Conservation (phyloP, 2,113 vertebrate species). For the Paracanthobrama guichenoti region DNA sequence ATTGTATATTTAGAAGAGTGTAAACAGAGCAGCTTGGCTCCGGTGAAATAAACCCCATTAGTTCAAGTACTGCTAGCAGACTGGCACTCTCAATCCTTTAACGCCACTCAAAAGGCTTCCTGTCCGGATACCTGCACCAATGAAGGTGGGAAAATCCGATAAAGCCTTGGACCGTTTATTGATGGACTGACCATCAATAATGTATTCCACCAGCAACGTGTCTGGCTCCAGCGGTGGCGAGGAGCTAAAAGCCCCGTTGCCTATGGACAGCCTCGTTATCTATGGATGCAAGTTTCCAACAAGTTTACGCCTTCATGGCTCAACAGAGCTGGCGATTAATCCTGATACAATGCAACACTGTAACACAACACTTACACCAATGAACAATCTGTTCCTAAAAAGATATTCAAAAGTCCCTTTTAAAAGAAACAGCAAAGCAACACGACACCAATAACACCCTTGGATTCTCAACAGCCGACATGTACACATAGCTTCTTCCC, state of each 20-base stretch:
- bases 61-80: neutral
- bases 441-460: conserved; percentile 12
- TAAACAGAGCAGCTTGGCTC: conserved; percentile 20
- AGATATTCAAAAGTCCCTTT: neutral
- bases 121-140: neutral
- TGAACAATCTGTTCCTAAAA: neutral
- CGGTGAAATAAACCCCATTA: conserved; percentile 1
- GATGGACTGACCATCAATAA: conserved; percentile 41
- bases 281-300: conserved; percentile 13
- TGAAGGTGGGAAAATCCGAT: conserved; percentile 16
- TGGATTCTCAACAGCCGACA: conserved; percentile 3
- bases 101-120: conserved; percentile 16
- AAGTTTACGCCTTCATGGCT: conserved; percentile 14
- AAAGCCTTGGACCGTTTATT: conserved; percentile 20
- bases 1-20: conserved; percentile 31
- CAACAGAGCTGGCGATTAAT: neutral
- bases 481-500: conserved; percentile 39
- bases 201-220: neutral
- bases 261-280: neutral
- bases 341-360: conserved; percentile 1
- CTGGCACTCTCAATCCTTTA: conserved; percentile 20
- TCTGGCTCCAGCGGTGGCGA: neutral
- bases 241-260: conserved; percentile 11
- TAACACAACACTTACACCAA: neutral
- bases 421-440: neutral